Evolutionary conservation across 2,888 invertebrate species (phyloP).

Genomic region (Ischnura elegans): DNA sequence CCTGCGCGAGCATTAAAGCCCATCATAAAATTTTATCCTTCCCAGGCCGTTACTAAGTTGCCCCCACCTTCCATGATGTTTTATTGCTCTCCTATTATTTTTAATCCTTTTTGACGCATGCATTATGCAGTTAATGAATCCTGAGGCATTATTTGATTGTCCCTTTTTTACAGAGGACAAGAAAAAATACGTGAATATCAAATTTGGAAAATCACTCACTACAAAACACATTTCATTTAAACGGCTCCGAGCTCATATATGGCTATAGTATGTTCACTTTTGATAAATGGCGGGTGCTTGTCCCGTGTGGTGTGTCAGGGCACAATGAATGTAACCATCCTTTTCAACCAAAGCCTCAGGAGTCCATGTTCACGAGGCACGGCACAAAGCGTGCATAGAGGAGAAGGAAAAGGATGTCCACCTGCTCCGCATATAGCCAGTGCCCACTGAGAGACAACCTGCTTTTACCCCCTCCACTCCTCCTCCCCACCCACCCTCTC

Average conservation of each 20-base stretch:
- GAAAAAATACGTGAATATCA: neutral
- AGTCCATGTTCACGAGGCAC: neutral
- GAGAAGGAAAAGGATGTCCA: neutral
- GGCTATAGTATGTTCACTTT: neutral
- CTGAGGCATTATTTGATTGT: neutral
- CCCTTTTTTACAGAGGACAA: neutral
- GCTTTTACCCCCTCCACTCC: neutral
- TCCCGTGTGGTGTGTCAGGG: neutral
- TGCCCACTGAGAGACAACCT: neutral
- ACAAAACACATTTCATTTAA: neutral
- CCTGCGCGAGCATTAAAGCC: too few relatives aligned
- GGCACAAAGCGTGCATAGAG: neutral
- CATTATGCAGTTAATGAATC: neutral
- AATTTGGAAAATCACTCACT: neutral
- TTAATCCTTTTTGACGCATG: neutral
- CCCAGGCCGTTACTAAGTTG: too few relatives aligned
- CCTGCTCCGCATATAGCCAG: neutral
- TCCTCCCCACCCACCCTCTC: neutral
- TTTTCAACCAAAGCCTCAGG: neutral
- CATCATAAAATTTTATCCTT: too few relatives aligned
- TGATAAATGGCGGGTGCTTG: neutral
- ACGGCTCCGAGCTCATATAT: neutral
- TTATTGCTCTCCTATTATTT: too few relatives aligned
- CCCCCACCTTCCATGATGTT: too few relatives aligned
- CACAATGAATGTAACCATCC: neutral